Evolutionary conservation across 2,888 invertebrate genomes (phyloP).

Genomic region (Amorpha juglandis): DNA sequence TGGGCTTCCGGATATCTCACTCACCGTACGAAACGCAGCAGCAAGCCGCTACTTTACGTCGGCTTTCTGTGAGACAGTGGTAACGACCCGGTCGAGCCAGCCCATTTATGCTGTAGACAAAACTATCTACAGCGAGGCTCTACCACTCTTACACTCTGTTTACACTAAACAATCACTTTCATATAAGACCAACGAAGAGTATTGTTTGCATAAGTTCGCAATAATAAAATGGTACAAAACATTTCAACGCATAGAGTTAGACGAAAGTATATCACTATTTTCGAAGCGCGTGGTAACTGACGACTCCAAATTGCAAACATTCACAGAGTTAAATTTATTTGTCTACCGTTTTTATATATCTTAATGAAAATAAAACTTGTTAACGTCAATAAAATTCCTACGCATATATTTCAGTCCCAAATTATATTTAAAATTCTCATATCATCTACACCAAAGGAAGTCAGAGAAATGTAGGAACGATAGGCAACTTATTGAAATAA

Average conservation of each 20-base stretch:
- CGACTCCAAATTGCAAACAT: neutral
- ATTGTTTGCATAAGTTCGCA: too few relatives aligned
- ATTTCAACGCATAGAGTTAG: neutral
- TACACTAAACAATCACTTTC: too few relatives aligned
- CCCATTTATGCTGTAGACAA: too few relatives aligned
- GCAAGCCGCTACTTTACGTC: too few relatives aligned
- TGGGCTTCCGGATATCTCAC: too few relatives aligned
- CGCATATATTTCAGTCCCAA: conserved; percentile 1
- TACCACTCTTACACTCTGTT: too few relatives aligned
- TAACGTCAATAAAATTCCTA: conserved; percentile 1
- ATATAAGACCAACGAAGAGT: too few relatives aligned
- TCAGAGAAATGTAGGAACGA: neutral
- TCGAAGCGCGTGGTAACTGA: neutral
- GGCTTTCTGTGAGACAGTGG: too few relatives aligned
- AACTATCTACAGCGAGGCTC: too few relatives aligned
- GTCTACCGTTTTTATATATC: neutral
- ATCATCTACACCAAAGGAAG: conserved; percentile 7
- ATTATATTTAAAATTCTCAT: neutral
- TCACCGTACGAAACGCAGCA: too few relatives aligned
- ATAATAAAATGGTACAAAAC: too few relatives aligned
- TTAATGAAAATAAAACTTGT: conserved; percentile 7
- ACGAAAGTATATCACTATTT: neutral
- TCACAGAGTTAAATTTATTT: conserved; percentile 1
- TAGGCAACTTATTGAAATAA: conserved; percentile 12
- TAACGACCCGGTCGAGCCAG: too few relatives aligned